Conservation (phyloP, 1,140 invertebrate species). For the Drosophila paulistorum region DNA sequence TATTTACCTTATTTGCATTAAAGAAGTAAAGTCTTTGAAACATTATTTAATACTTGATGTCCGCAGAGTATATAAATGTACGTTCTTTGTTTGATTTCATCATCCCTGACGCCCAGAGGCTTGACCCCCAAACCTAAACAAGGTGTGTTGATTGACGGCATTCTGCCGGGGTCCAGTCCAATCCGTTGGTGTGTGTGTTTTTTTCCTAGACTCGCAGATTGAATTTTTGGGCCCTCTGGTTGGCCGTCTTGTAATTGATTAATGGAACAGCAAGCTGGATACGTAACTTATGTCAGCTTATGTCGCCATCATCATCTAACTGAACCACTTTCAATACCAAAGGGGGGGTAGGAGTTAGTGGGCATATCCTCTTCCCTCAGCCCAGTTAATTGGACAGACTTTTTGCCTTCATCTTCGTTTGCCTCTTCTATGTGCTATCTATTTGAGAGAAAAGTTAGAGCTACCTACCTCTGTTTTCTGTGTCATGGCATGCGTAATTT, state of each 20-base stretch:
- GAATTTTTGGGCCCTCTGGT: conserved; percentile 3
- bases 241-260: conserved; percentile 68
- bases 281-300: conserved; percentile 61
- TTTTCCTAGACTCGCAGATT: neutral
- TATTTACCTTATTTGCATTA: too few relatives aligned
- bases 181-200: neutral
- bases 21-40: too few relatives aligned
- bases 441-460: conserved; percentile 23
- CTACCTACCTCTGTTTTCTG: conserved; percentile 18
- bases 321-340: conserved; percentile 4
- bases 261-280: conserved; percentile 62
- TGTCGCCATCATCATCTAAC: conserved; percentile 22
- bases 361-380: conserved; percentile 12
- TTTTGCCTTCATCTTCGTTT: conserved; percentile 10
- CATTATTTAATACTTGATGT: too few relatives aligned
- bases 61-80: neutral
- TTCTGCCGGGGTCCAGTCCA: neutral
- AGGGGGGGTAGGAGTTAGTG: conserved; percentile 3
- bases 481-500: conserved; percentile 70
- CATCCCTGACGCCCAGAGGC: neutral
- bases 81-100: neutral
- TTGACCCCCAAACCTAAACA: neutral
- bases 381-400: conserved; percentile 53
- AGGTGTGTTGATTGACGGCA: conserved; percentile 13
- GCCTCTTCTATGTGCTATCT: conserved; percentile 50